These are phyloP conservation scores for Equus przewalskii DNA, from an alignment of 2,113 vertebrate genomes.

Conservation along the genomic window DNA sequence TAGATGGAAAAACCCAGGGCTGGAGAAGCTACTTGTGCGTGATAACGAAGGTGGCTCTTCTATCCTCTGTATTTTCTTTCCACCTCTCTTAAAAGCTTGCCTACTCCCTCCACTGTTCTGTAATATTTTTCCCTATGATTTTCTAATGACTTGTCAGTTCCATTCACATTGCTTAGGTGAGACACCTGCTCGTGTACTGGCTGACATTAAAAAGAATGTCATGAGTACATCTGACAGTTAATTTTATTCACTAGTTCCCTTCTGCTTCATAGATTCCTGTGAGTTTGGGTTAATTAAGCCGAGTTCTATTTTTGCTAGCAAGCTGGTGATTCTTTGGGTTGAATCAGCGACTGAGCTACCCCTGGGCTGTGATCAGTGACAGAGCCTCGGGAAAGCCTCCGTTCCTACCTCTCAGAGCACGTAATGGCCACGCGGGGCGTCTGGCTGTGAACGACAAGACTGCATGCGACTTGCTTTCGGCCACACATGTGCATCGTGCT, in stretches of 20 bases:
- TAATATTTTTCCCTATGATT: background rate
- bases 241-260: constrained; percentile 61
- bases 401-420: background rate
- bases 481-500: accelerated
- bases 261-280: constrained; percentile 45
- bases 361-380: background rate
- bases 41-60: background rate
- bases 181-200: constrained; percentile 61
- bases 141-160: constrained; percentile 42
- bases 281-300: constrained; percentile 47
- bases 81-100: background rate
- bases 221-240: constrained; percentile 32
- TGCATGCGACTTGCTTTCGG: background rate
- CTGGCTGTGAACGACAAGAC: background rate
- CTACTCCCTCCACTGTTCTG: background rate
- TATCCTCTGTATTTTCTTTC: background rate
- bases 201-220: constrained; percentile 68
- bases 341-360: background rate
- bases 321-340: background rate
- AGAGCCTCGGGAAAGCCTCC: background rate
- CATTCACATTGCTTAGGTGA: constrained; percentile 6
- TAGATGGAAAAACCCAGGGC: background rate
- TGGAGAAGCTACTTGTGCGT: background rate
- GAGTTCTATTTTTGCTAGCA: background rate
- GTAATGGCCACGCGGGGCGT: background rate